Evolutionary conservation across 2,888 invertebrate species (phyloP).

Genomic region (Drosophila paramelanica): DNA sequence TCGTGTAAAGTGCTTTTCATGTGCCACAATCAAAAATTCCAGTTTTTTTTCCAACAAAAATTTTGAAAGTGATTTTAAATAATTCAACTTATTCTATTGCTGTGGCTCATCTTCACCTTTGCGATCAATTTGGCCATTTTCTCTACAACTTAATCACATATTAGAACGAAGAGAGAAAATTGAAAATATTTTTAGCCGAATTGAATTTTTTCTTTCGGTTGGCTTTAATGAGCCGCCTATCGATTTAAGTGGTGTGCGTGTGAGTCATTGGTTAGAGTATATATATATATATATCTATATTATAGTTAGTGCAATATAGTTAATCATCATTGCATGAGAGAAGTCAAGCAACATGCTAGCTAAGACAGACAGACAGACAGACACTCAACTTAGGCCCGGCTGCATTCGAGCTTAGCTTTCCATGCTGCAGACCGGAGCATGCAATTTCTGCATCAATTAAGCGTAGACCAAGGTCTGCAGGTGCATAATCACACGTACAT

Average conservation of each 20-base stretch:
- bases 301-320: constrained; percentile 58
- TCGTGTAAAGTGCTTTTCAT: no score
- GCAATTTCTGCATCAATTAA: constrained; percentile 78
- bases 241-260: constrained; percentile 59
- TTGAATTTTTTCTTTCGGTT: constrained; percentile 11
- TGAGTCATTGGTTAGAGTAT: constrained; percentile 54
- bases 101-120: neutral
- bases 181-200: constrained; percentile 25
- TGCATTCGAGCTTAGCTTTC: constrained; percentile 63
- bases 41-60: neutral
- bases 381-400: constrained; percentile 8
- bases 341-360: constrained; percentile 63
- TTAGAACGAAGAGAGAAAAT: constrained; percentile 42
- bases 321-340: constrained; percentile 77
- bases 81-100: neutral
- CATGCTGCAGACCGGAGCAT: constrained; percentile 62
- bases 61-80: neutral
- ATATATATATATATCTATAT: constrained; percentile 13
- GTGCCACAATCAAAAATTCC: no score
- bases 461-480: constrained; percentile 59
- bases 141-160: constrained; percentile 19
- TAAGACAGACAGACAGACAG: constrained; percentile 24
- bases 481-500: constrained; percentile 5
- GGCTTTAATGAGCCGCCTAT: constrained; percentile 46
- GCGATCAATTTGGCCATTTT: neutral